phyloP scores from a whole-genome alignment of 2,113 vertebrate species.

The Megaceryle torquata region DNA sequence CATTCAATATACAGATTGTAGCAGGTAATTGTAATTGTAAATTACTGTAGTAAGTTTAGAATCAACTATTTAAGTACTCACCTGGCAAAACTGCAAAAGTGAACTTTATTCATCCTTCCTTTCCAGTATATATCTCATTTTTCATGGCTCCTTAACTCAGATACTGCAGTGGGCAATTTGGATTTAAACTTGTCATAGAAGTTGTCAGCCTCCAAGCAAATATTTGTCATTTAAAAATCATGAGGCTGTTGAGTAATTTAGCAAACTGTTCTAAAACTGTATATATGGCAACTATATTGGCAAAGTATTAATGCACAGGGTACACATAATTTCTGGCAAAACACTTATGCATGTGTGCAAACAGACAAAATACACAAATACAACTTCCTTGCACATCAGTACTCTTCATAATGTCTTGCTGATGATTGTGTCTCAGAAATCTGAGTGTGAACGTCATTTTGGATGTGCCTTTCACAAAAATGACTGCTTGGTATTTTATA shows the following conservation, averaged over 20 bases:
- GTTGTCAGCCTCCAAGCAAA: slow-evolving; percentile 59
- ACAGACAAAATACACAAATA: not conserved
- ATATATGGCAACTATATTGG: not conserved
- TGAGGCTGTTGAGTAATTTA: slow-evolving; percentile 44
- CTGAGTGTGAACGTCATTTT: not conserved
- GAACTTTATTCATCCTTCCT: not conserved
- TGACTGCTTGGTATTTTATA: not conserved
- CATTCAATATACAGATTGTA: slow-evolving; percentile 41
- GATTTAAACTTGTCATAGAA: slow-evolving; percentile 62
- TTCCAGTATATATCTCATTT: slow-evolving; percentile 28
- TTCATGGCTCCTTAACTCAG: slow-evolving; percentile 33
- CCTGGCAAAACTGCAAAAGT: slow-evolving; percentile 21
- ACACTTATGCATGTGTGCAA: not conserved
- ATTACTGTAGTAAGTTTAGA: slow-evolving; percentile 53
- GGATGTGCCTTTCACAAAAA: not conserved
- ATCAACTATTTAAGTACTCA: slow-evolving; percentile 25
- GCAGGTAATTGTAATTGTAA: slow-evolving; percentile 62
- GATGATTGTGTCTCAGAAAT: not conserved
- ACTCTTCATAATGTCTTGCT: not conserved
- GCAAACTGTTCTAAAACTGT: slow-evolving; percentile 13
- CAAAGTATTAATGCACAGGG: not conserved
- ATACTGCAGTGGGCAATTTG: slow-evolving; percentile 41
- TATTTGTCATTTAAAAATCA: slow-evolving; percentile 70
- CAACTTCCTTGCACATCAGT: not conserved
- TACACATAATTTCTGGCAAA: not conserved